phyloP scores from a whole-genome alignment of 2,113 vertebrate species.

The Hydrolagus affinis region DNA sequence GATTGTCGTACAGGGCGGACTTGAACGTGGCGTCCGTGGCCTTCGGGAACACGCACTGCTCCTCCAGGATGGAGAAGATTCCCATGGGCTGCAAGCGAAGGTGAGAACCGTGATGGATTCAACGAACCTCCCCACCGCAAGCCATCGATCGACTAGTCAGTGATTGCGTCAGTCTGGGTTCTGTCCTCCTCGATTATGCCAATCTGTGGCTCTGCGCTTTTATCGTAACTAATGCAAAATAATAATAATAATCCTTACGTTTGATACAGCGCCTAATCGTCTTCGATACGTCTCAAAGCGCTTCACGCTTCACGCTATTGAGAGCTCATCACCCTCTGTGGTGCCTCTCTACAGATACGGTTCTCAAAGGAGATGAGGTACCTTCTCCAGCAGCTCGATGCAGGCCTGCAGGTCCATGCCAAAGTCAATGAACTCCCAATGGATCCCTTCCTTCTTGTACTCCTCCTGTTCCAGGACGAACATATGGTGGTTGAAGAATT shows the following conservation, averaged over 20 bases:
- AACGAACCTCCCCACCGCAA: background rate
- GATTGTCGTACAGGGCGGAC: conserved; percentile 39
- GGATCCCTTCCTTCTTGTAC: conserved; percentile 33
- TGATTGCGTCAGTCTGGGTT: too few species aligned
- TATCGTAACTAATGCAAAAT: too few species aligned
- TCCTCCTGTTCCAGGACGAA: conserved; percentile 50
- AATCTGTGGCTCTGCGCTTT: too few species aligned
- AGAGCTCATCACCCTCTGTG: background rate
- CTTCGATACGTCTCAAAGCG: too few species aligned
- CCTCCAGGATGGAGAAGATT: conserved; percentile 52
- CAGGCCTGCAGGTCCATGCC: conserved; percentile 34
- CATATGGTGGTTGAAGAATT: conserved; percentile 50
- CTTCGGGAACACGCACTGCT: conserved; percentile 44
- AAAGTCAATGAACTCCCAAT: conserved; percentile 30
- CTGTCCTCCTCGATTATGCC: too few species aligned
- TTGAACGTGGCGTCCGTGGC: conserved; percentile 40
- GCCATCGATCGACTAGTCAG: background rate
- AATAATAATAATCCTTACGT: too few species aligned
- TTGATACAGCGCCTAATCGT: too few species aligned
- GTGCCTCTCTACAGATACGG: background rate
- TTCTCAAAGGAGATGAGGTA: background rate
- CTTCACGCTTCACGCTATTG: background rate
- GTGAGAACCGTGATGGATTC: background rate
- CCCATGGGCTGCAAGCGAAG: conserved; percentile 42
- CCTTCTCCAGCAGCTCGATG: conserved; percentile 35